These are phyloP conservation scores for Tragelaphus strepsiceros DNA, from an alignment of 2,113 vertebrate species.

Conservation along the genomic window DNA sequence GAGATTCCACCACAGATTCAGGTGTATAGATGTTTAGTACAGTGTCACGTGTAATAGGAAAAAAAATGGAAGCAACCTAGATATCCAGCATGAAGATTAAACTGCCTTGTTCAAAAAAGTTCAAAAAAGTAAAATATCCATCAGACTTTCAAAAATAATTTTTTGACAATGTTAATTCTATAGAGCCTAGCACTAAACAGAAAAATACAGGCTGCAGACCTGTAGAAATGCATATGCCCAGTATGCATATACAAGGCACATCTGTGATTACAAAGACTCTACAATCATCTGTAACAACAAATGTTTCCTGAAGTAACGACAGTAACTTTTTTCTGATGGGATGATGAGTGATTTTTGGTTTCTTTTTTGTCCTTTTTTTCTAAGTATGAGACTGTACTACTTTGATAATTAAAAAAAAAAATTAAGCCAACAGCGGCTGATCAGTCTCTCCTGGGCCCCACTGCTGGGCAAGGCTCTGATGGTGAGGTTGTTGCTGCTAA, in stretches of 20 bases:
- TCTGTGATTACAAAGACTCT: too few relatives aligned
- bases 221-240: neutral
- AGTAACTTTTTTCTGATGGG: neutral
- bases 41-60: neutral
- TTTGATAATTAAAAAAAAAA: rapidly evolving
- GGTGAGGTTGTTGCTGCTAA: neutral
- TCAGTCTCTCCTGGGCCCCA: neutral
- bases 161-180: neutral
- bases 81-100: neutral
- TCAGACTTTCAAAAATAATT: neutral
- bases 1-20: neutral
- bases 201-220: neutral
- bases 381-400: neutral
- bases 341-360: neutral
- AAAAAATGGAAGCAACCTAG: neutral
- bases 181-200: neutral
- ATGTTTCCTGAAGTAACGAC: neutral
- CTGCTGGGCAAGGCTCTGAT: too few relatives aligned
- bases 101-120: neutral
- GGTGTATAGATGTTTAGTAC: neutral
- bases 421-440: neutral
- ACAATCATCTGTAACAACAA: neutral
- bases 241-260: neutral
- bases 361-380: neutral
- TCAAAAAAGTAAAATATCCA: neutral